Evolutionary conservation across 2,888 invertebrate genomes (phyloP).

Genomic region (Meta bourneti): DNA sequence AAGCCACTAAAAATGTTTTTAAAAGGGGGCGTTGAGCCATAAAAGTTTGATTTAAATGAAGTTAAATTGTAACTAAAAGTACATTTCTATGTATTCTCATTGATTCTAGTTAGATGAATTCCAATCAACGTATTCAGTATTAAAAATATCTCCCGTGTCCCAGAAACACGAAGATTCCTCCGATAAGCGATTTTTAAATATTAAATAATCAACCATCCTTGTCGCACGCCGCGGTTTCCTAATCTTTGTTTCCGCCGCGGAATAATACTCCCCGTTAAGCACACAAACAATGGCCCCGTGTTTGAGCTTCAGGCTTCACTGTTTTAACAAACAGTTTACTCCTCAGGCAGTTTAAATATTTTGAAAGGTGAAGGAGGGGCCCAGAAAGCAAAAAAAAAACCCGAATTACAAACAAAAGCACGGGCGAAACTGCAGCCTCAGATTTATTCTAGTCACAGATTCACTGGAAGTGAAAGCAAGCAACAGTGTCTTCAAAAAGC

Average conservation of each 20-base stretch:
- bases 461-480: conserved; percentile 56
- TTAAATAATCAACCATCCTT: neutral
- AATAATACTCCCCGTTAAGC: neutral
- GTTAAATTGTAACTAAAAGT: no score
- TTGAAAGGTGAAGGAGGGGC: conserved; percentile 33
- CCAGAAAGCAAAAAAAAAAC: neutral
- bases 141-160: no score
- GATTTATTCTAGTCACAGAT: conserved; percentile 56
- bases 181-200: neutral
- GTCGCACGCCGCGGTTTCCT: neutral
- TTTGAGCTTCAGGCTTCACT: conserved; percentile 27
- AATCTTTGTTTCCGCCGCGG: neutral
- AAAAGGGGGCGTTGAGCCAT: no score
- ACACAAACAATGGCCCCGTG: neutral
- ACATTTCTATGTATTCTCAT: no score
- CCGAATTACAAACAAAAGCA: conserved; percentile 46
- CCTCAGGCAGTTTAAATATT: conserved; percentile 34
- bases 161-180: no score
- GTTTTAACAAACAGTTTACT: conserved; percentile 39
- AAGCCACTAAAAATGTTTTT: no score
- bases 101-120: no score
- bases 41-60: no score
- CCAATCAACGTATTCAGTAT: no score
- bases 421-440: neutral
- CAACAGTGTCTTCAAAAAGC: conserved; percentile 70